phyloP scores from a whole-genome alignment of 2,113 vertebrate species.

The Acinonyx jubatus region DNA sequence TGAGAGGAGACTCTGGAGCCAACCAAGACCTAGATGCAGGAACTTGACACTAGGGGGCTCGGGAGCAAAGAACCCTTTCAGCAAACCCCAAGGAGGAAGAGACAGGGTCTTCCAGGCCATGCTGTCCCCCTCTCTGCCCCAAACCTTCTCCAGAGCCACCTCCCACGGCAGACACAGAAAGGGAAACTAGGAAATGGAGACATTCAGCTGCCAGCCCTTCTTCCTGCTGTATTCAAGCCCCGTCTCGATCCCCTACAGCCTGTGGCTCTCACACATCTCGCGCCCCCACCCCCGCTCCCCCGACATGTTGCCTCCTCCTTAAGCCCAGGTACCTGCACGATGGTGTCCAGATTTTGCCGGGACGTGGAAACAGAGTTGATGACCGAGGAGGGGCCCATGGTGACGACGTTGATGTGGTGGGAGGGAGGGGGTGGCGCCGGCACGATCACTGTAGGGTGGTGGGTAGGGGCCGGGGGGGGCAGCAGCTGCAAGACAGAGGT shows the following conservation, averaged over 20 bases:
- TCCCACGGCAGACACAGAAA: not conserved
- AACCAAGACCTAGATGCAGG: not conserved
- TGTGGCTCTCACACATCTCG: not conserved
- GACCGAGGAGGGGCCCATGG: constrained; percentile 95
- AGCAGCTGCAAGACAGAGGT: constrained; percentile 85
- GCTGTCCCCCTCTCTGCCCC: not conserved
- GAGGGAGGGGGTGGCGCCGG: constrained; percentile 91
- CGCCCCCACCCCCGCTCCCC: too few relatives aligned
- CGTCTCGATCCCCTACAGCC: not conserved
- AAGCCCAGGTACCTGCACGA: constrained; percentile 92
- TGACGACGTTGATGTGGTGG: constrained; percentile 97
- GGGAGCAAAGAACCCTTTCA: not conserved
- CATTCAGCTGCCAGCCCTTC: not conserved
- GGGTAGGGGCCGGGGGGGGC: constrained; percentile 93
- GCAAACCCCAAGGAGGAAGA: not conserved
- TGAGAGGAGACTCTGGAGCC: not conserved
- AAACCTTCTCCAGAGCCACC: not conserved
- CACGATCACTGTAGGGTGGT: constrained; percentile 97
- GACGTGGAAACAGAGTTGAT: constrained; percentile 98
- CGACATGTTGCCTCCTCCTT: not conserved
- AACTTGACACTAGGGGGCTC: not conserved
- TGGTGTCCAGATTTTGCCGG: constrained; percentile 98
- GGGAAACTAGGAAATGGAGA: not conserved
- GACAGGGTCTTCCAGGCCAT: not conserved
- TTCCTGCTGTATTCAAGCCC: fast-evolving